A percentile compares a stretch with the other conserved stretches of the same genome.
Conservation (phyloP, 2,888 invertebrate genomes). For the Arge pagana region DNA sequence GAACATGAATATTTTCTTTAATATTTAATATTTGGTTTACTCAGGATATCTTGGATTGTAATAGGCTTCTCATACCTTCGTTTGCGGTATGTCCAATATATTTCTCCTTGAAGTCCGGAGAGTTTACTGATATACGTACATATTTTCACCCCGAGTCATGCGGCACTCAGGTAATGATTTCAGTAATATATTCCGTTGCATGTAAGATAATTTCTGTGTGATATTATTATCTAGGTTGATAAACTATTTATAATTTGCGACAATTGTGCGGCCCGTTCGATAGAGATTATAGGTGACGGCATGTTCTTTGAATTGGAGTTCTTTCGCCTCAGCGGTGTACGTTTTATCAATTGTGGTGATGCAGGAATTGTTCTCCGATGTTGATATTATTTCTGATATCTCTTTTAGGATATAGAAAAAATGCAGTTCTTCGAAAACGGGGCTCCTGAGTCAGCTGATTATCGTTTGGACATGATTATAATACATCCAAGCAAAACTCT, state of each 20-base stretch:
- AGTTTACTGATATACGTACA: constrained; percentile 50
- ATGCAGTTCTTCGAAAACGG: not conserved
- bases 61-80: constrained; percentile 44
- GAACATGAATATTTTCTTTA: not conserved
- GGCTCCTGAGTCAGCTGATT: constrained; percentile 1
- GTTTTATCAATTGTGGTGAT: too few species aligned
- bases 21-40: constrained; percentile 19
- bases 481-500: constrained; percentile 16
- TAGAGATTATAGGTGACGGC: constrained; percentile 59
- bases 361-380: too few species aligned
- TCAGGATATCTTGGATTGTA: constrained; percentile 42
- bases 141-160: constrained; percentile 51
- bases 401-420: not conserved
- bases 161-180: constrained; percentile 47
- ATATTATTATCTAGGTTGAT: constrained; percentile 44
- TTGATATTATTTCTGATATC: too few species aligned
- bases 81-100: constrained; percentile 57
- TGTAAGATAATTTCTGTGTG: not conserved
- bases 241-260: constrained; percentile 56
- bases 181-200: too few species aligned
- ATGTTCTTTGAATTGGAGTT: constrained; percentile 47
- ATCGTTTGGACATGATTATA: constrained; percentile 23
- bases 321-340: constrained; percentile 34
- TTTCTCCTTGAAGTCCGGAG: constrained; percentile 51
- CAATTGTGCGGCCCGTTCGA: constrained; percentile 52